Evolutionary conservation across 2,113 vertebrate genomes (phyloP).

Genomic region (Brienomyrus longianalis): DNA sequence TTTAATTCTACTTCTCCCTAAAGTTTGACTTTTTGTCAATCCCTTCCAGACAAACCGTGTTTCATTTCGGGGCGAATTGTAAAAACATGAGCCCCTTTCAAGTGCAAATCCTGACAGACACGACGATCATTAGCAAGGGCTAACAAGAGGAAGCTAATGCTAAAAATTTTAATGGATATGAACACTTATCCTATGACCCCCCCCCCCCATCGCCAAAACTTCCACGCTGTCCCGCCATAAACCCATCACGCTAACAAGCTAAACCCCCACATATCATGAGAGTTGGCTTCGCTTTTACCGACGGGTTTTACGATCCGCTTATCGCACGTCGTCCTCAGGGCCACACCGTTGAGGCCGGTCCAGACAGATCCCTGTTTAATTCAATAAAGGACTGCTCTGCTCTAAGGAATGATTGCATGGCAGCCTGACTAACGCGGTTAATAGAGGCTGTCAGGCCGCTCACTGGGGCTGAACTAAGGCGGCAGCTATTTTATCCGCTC

Average conservation of each 20-base stretch:
- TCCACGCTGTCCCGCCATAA: not conserved
- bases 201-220: not conserved
- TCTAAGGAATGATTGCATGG: slow-evolving; percentile 36
- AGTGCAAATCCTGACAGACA: not conserved
- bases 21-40: not conserved
- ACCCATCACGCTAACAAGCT: not conserved
- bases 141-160: not conserved
- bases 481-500: not conserved
- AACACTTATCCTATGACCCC: not conserved
- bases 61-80: not conserved
- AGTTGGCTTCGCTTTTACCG: slow-evolving; percentile 41
- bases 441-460: slow-evolving; percentile 41
- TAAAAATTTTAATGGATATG: not conserved
- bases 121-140: not conserved
- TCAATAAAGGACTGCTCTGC: slow-evolving; percentile 39
- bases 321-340: slow-evolving; percentile 45
- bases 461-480: slow-evolving; percentile 20
- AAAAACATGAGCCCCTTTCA: not conserved
- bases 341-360: slow-evolving; percentile 8
- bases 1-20: not conserved
- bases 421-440: slow-evolving; percentile 37
- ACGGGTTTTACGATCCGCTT: slow-evolving; percentile 50
- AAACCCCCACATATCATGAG: slow-evolving; percentile 41
- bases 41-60: not conserved
- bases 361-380: slow-evolving; percentile 22